Conservation (phyloP, 2,888 invertebrate genomes). For the Apamea epomidion region DNA sequence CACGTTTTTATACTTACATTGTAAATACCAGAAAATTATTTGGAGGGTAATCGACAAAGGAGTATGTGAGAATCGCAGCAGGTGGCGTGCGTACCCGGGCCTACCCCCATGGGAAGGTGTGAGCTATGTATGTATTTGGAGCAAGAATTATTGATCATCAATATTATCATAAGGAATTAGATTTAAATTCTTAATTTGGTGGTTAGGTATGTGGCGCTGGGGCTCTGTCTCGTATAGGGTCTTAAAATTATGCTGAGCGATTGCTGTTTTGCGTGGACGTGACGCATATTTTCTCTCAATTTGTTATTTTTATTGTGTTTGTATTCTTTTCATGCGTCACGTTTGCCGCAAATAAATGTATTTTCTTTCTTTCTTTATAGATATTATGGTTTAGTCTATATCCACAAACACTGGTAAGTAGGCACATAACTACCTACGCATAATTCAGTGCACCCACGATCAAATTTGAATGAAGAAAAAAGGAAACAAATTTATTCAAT, state of each 20-base stretch:
- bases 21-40: slow-evolving; percentile 27
- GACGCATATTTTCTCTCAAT: too few species aligned
- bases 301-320: too few species aligned
- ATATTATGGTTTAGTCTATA: too few species aligned
- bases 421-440: background rate
- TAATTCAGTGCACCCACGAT: background rate
- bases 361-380: too few species aligned
- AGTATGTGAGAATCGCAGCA: background rate
- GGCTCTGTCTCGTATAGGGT: too few species aligned
- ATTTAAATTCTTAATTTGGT: background rate
- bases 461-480: background rate
- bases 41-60: background rate
- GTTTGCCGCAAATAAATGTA: too few species aligned
- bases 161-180: background rate
- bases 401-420: background rate
- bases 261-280: too few species aligned
- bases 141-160: background rate
- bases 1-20: background rate
- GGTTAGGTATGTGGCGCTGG: background rate
- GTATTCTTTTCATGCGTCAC: too few species aligned
- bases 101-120: too few species aligned
- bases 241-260: too few species aligned
- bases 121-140: background rate
- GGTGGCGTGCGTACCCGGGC: background rate
- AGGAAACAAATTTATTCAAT: too few species aligned